Conservation (phyloP, 1,140 invertebrate genomes). For the Mizuhopecten yessoensis region DNA sequence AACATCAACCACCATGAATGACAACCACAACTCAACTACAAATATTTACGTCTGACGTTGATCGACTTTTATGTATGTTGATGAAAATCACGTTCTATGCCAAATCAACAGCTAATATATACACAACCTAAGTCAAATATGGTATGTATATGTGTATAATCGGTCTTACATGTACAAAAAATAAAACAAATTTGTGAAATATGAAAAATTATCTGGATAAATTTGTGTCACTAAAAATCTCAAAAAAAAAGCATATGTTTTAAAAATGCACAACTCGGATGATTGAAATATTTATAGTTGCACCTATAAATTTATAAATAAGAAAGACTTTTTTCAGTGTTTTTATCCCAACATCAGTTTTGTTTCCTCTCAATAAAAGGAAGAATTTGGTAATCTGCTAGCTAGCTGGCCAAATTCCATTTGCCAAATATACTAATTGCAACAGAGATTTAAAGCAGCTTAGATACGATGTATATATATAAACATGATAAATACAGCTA, state of each 20-base stretch:
- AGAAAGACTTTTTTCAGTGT: not conserved
- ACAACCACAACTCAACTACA: not conserved
- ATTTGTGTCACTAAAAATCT: slow-evolving; percentile 28
- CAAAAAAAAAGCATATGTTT: not conserved
- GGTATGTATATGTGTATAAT: not conserved
- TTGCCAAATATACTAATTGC: not conserved
- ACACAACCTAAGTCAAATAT: not conserved
- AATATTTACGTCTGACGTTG: not conserved
- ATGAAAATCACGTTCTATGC: not conserved
- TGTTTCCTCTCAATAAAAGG: not conserved
- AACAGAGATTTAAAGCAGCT: not conserved
- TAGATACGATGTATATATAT: not conserved
- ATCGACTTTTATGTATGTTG: not conserved
- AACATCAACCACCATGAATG: slow-evolving; percentile 1
- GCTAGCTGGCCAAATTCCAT: not conserved
- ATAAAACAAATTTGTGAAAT: slow-evolving; percentile 9
- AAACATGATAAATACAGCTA: not conserved
- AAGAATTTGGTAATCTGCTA: not conserved
- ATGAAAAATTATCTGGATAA: not conserved
- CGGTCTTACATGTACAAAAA: not conserved
- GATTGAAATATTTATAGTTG: not conserved
- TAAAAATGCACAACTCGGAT: not conserved
- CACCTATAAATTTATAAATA: not conserved
- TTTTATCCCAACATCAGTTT: not conserved
- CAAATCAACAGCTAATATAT: slow-evolving; percentile 1